phyloP scores from a whole-genome alignment of 2,113 vertebrate species.

The Rattus norvegicus region GRCr8 NC_086021.1:105090501-105091000 shows the following conservation, averaged over 20 bases:
- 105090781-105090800: background rate
- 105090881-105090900: background rate
- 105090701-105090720: background rate
- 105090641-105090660: background rate
- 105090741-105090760: background rate
- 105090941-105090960: background rate
- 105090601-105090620: background rate
- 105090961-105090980: background rate
- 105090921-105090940: background rate
- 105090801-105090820: background rate
- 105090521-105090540: background rate
- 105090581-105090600: no score
- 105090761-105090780: background rate
- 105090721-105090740: background rate
- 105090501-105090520: background rate
- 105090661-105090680: background rate
- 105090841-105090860: background rate
- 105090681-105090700: background rate
- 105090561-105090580: background rate
- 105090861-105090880: background rate
- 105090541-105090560: background rate
- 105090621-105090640: background rate
- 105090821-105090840: fast-evolving
- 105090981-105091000: background rate
- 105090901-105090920: background rate